Base-by-base conservation (phyloP, 2,797 vertebrate species). In the Distichodus sexfasciatus region DNA sequence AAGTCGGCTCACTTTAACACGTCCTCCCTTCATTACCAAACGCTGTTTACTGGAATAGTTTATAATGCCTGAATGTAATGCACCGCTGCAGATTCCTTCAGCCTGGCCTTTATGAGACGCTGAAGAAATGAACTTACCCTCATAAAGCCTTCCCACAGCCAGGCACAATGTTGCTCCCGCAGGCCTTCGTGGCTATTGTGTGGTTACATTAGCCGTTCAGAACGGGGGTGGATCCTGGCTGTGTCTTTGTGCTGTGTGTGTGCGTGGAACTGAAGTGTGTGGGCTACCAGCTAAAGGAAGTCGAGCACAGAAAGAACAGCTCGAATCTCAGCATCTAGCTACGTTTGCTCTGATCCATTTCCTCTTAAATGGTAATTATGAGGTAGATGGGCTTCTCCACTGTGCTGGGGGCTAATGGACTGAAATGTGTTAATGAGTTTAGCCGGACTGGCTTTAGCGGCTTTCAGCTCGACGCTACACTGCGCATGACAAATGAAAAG, bases 321-420 rank as follows among this genome's bases (percentile, higher is more conserved):
- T 57, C 7, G 53, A 74, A 79, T 72, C 79, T 83, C 80, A 77
- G 75, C 75, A 84, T 87, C 86, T 85, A 88, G 87, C 86, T 82
- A 86, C 82, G 85, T 81, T 82, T 80, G 41, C 62, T 81, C 82
- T 86, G 85, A 87, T 85, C 87, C 84, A 84, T 88, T 88, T 85
- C 79, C 84, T 85, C 74, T 88, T 87, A 88, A 90, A 87, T 87
- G 83, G 83, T 85, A 89, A 87, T 90, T 87, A 85, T 87, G 87
- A 87, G 79, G 87, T 87, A 86, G 68, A 62, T 47, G 57, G 21
- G 23, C 9, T 24, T 48, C 26, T 54, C 26, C 8, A 1, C 28
- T 14, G 61, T 11, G 21, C 5, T 29, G 38, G 15, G 24, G 40
- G 19, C 26, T 54, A 54, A 54, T 43, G 57, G 57, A 31, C 57